These are phyloP conservation scores for Drosophila merina DNA, from an alignment of 2,888 invertebrate species.

Conservation along the genomic window DNA sequence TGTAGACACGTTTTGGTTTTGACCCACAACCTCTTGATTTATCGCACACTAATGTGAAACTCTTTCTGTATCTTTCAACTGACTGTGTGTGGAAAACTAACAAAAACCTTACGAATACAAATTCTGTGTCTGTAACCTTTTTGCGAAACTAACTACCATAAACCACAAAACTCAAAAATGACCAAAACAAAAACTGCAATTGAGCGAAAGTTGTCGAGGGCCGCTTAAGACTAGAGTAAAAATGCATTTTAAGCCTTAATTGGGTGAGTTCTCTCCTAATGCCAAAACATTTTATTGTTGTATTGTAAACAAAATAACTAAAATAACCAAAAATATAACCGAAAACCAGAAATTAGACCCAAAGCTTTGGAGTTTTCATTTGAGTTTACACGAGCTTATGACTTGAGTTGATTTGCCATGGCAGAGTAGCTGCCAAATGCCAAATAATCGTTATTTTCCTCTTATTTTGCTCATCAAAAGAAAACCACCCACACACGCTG, in stretches of 20 bases:
- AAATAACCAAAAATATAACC: not conserved
- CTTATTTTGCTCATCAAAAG: conserved; percentile 13
- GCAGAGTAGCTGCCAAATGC: conserved; percentile 2
- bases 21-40: conserved; percentile 29
- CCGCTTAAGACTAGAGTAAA: conserved; percentile 75
- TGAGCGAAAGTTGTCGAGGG: conserved; percentile 79
- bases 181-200: conserved; percentile 58
- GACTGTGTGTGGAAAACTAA: conserved; percentile 52
- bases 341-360: conserved; percentile 17
- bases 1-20: conserved; percentile 3
- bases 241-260: conserved; percentile 73
- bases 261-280: conserved; percentile 72
- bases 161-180: conserved; percentile 36
- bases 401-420: conserved; percentile 12
- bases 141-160: conserved; percentile 55
- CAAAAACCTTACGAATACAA: conserved; percentile 31
- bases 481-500: conserved; percentile 7
- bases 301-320: conserved; percentile 30
- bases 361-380: conserved; percentile 43
- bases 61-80: conserved; percentile 77
- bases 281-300: conserved; percentile 37
- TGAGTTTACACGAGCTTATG: conserved; percentile 8
- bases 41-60: conserved; percentile 76
- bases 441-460: not conserved
- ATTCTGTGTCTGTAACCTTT: conserved; percentile 48